Conservation (phyloP, 1,140 invertebrate species). For the Pseudomyrmex dendroicus region DNA sequence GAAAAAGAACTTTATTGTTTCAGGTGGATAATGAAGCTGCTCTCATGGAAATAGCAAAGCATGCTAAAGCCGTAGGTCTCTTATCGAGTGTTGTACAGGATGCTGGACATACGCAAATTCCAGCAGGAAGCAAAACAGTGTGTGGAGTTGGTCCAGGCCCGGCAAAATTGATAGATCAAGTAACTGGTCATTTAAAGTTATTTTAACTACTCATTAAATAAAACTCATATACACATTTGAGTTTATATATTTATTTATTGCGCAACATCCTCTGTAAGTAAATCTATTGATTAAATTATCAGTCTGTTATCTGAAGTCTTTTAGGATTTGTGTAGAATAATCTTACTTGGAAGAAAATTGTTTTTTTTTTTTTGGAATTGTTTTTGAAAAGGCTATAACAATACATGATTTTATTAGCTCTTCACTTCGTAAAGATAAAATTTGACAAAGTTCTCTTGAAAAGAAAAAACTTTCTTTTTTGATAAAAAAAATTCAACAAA, state of each 20-base stretch:
- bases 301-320: slow-evolving; percentile 14
- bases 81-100: slow-evolving; percentile 92
- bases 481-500: background rate
- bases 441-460: background rate
- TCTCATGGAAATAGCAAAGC: slow-evolving; percentile 87
- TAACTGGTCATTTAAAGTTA: slow-evolving; percentile 95
- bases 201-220: slow-evolving; percentile 85
- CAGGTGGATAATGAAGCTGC: slow-evolving; percentile 88
- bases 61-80: slow-evolving; percentile 89
- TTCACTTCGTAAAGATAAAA: background rate
- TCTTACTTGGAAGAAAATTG: background rate
- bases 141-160: slow-evolving; percentile 95
- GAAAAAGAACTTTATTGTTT: slow-evolving; percentile 12
- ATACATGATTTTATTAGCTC: slow-evolving; percentile 19
- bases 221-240: slow-evolving; percentile 14
- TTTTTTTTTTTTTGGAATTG: background rate
- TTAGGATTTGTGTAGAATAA: background rate
- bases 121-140: slow-evolving; percentile 94
- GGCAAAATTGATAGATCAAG: slow-evolving; percentile 90
- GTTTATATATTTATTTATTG: slow-evolving; percentile 35
- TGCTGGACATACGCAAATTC: slow-evolving; percentile 96
- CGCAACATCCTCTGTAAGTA: slow-evolving; percentile 39
- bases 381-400: slow-evolving; percentile 1
- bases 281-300: slow-evolving; percentile 24
- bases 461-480: slow-evolving; percentile 2